Evolutionary conservation across 2,888 invertebrate genomes (phyloP), one percentile per base, ranked within the genome.

Genomic region (Deladenus siricidicola): DNA sequence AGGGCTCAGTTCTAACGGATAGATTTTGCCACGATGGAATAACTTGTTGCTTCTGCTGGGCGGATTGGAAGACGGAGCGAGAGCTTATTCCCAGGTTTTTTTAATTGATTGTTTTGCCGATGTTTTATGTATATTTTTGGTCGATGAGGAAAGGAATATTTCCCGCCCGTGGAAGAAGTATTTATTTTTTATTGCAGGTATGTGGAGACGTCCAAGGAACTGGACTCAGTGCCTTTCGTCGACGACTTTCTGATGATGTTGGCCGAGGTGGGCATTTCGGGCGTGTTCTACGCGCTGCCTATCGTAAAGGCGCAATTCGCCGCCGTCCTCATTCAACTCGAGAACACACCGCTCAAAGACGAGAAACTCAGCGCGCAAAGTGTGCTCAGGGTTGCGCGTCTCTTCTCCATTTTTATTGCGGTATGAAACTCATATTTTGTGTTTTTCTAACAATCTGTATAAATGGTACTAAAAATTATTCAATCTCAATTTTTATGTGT

Each of bases 181-280:
- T 47, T 14, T 19, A 42, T 45, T 8, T 44, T 44, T 43, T 47
- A 4, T 19, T 24, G 24, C 29, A 49, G 56, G 23, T 56, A 56
- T 28, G 30, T 49, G 49, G 26, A 26, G 19, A 43, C 47, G 23
- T 29, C 45, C 4, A 30, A 28, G 28, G 30, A 23, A 17, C n/a
- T 56, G 10, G 56, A 56, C 24, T 28, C 26, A n/a, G 8, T 54
- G 48, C 60, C 60, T 43, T 49, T 60, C n/a, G 39, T 55, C n/a
- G 57, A 47, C 42, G 60, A 60, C 14, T 58, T 60, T 34, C 48
- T 60, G 21, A 43, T 60, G 17, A 42, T 60, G 42, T 26, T 60
- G 21, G 43, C 56, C 39, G 58, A 56, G 30, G 19, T 47, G n/a
- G 60, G 60, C 23, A 39, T 60, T 28, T 24, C 6, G 6, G 60